Evolutionary conservation across 1,140 invertebrate genomes (phyloP).

Genomic region (Musca vetustissima): DNA sequence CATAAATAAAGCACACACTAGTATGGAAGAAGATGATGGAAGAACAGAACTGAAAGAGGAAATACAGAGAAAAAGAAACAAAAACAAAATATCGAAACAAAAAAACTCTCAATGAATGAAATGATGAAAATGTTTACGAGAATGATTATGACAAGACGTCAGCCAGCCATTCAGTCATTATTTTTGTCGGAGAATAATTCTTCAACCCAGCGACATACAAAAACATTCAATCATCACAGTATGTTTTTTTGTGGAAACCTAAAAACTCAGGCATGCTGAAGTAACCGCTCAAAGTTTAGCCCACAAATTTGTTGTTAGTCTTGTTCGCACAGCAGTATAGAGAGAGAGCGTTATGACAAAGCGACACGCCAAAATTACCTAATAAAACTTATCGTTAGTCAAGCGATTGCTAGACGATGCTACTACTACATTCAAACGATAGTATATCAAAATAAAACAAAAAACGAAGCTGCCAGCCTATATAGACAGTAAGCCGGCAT

Average conservation of each 20-base stretch:
- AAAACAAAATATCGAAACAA: neutral
- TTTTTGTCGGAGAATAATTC: too few species aligned
- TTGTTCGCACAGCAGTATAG: neutral
- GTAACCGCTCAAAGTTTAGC: too few species aligned
- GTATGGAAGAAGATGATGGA: neutral
- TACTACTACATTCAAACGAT: neutral
- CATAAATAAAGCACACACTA: neutral
- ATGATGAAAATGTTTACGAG: conserved; percentile 8
- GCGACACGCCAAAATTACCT: conserved; percentile 14
- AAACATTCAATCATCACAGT: too few species aligned
- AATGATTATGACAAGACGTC: conserved; percentile 10
- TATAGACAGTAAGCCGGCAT: neutral
- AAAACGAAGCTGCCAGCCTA: neutral
- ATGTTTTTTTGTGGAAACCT: too few species aligned
- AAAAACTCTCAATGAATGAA: neutral
- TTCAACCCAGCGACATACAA: too few species aligned
- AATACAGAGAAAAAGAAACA: neutral
- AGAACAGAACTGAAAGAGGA: neutral
- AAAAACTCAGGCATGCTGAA: too few species aligned
- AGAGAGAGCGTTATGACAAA: neutral
- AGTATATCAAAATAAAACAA: conserved; percentile 12
- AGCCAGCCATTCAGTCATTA: neutral
- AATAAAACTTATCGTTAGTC: conserved; percentile 18
- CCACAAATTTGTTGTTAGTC: too few species aligned
- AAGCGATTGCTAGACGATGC: neutral